A percentile compares a stretch with the other conserved stretches of the same genome.
Evolutionary conservation across 2,888 invertebrate species (phyloP).

Genomic region (Willowsia nigromaculata): DNA sequence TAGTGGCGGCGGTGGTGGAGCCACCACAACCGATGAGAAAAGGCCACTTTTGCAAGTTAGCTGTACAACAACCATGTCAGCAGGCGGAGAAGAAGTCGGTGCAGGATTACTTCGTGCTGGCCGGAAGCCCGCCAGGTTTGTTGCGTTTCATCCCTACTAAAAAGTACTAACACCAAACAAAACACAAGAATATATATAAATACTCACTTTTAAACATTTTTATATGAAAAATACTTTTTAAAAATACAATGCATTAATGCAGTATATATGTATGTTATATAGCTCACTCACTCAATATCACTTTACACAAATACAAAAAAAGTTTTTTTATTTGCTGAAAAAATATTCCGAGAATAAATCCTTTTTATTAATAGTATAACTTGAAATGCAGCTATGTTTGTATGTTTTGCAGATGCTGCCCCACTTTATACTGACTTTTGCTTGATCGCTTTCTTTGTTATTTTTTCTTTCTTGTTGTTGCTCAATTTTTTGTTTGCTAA

Average conservation of each 20-base stretch:
- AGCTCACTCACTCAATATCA: too few relatives aligned
- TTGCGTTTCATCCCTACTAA: constrained; percentile 66
- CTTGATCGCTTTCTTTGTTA: not conserved
- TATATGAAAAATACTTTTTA: not conserved
- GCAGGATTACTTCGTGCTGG: constrained; percentile 68
- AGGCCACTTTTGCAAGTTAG: constrained; percentile 69
- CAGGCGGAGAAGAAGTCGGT: constrained; percentile 42
- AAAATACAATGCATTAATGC: not conserved
- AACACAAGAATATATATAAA: constrained; percentile 3
- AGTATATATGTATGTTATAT: not conserved
- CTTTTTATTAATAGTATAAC: not conserved
- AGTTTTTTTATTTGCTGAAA: constrained; percentile 1
- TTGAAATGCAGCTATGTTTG: not conserved
- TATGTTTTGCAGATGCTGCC: not conserved
- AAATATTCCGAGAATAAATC: not conserved
- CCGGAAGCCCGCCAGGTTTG: constrained; percentile 75
- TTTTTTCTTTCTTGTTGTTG: not conserved
- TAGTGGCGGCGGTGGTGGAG: constrained; percentile 47
- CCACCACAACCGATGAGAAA: constrained; percentile 65
- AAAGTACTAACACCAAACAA: constrained; percentile 50
- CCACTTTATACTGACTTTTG: not conserved
- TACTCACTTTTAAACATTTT: not conserved
- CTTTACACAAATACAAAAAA: not conserved
- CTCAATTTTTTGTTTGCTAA: not conserved
- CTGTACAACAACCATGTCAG: constrained; percentile 23